These are phyloP conservation scores for Pollicipes pollicipes DNA, from an alignment of 1,140 invertebrate genomes.

Conservation along the genomic window DNA sequence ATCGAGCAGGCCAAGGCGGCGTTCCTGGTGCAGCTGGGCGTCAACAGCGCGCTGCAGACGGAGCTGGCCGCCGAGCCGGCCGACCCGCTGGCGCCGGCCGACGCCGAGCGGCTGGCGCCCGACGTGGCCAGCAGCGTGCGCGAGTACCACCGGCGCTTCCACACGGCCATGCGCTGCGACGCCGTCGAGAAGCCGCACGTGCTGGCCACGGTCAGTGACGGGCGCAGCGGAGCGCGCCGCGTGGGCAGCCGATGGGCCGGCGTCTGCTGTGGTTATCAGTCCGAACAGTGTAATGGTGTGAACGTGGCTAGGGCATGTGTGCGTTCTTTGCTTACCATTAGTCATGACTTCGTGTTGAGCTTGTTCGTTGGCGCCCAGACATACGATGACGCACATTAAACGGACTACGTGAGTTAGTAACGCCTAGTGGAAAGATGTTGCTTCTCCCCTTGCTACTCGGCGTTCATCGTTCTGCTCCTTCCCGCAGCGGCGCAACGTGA, in stretches of 20 bases:
- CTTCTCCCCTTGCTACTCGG: too few relatives aligned
- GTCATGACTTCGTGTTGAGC: too few relatives aligned
- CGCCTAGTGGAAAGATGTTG: too few relatives aligned
- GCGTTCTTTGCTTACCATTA: too few relatives aligned
- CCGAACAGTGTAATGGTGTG: too few relatives aligned
- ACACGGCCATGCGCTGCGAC: not conserved
- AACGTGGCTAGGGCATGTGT: too few relatives aligned
- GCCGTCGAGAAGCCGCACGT: not conserved
- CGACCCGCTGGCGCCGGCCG: slow-evolving; percentile 22
- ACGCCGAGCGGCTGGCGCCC: not conserved
- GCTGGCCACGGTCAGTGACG: not conserved
- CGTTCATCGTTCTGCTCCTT: not conserved
- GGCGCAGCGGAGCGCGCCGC: too few relatives aligned
- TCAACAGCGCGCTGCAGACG: slow-evolving; percentile 42
- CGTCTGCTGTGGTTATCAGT: too few relatives aligned
- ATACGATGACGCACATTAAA: too few relatives aligned
- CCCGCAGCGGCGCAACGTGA: not conserved
- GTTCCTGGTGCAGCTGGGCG: slow-evolving; percentile 33
- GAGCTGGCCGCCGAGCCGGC: slow-evolving; percentile 39
- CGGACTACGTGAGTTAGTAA: too few relatives aligned
- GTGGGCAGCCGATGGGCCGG: too few relatives aligned
- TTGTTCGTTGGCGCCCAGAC: too few relatives aligned
- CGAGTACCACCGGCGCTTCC: not conserved
- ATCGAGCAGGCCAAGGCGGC: slow-evolving; percentile 43
- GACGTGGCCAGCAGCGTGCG: slow-evolving; percentile 2